phyloP scores from a whole-genome alignment of 1,140 invertebrate genomes.

The Holotrichia oblita region DNA sequence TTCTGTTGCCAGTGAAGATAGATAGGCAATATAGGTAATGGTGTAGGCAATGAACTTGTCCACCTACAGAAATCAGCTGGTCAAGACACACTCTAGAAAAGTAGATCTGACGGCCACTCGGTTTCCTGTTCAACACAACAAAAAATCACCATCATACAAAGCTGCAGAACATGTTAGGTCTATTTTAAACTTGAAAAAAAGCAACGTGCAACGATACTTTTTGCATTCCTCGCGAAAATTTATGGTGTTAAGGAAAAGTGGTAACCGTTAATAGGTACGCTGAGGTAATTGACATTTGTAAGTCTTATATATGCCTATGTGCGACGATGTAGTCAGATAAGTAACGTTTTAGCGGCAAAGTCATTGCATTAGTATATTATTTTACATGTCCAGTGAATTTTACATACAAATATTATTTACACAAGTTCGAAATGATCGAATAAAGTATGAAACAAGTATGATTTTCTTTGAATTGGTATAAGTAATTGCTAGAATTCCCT shows the following conservation, averaged over 20 bases:
- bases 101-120: slow-evolving; percentile 37
- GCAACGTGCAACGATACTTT: slow-evolving; percentile 9
- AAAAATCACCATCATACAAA: slow-evolving; percentile 22
- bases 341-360: neutral
- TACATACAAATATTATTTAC: no score
- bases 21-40: slow-evolving; percentile 39
- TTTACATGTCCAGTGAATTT: no score
- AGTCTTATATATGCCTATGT: neutral
- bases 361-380: no score
- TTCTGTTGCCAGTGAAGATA: neutral
- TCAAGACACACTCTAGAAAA: slow-evolving; percentile 37
- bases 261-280: slow-evolving; percentile 34
- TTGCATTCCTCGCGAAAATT: slow-evolving; percentile 24
- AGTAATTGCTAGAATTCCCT: no score
- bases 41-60: slow-evolving; percentile 43
- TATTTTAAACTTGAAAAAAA: slow-evolving; percentile 24
- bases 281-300: slow-evolving; percentile 30
- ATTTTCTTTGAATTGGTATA: no score
- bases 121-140: slow-evolving; percentile 35
- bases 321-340: neutral
- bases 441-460: no score
- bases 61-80: slow-evolving; percentile 41
- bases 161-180: slow-evolving; percentile 34
- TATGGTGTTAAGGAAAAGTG: slow-evolving; percentile 33
- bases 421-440: no score